Conservation (phyloP, 2,113 vertebrate species). For the Pungitius pungitius region DNA sequence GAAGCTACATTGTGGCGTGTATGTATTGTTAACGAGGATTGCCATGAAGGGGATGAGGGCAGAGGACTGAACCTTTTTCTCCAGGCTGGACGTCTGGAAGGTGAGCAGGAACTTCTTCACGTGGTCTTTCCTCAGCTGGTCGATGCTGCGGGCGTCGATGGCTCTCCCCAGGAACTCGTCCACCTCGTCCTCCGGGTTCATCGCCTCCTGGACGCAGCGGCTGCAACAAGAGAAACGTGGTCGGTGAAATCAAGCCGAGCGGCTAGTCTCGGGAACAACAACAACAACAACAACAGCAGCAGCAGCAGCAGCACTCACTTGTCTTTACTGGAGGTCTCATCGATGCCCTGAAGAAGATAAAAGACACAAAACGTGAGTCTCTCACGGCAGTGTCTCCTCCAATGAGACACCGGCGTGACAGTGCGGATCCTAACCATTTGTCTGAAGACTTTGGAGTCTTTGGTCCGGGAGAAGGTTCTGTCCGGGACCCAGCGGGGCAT, state of each 20-base stretch:
- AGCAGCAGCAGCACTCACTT: constrained; percentile 83
- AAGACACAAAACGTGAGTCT: constrained; percentile 19
- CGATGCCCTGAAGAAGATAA: constrained; percentile 73
- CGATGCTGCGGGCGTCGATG: constrained; percentile 95
- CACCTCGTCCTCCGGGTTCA: constrained; percentile 96
- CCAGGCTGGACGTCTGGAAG: constrained; percentile 92
- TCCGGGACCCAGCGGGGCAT: constrained; percentile 94
- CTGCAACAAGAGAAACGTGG: constrained; percentile 65
- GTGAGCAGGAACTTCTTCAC: constrained; percentile 96
- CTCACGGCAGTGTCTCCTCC: not conserved
- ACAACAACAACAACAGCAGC: not conserved
- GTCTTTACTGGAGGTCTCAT: constrained; percentile 93
- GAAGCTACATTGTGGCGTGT: not conserved
- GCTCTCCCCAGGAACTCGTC: constrained; percentile 95
- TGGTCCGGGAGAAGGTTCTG: constrained; percentile 91
- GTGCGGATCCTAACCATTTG: constrained; percentile 89
- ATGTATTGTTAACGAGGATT: not conserved
- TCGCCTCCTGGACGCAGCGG: constrained; percentile 90
- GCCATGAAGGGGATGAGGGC: not conserved
- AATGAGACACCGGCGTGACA: not conserved
- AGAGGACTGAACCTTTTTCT: constrained; percentile 87
- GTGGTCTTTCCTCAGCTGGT: constrained; percentile 95
- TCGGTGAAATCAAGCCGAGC: not conserved
- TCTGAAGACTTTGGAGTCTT: constrained; percentile 96
- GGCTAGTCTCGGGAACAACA: too few species aligned